Percentiles rank a stretch among this genome's conserved stretches.
These are phyloP conservation scores for Chlorodrepanis virens DNA, from an alignment of 2,113 vertebrate species.

Conservation along the genomic window DNA sequence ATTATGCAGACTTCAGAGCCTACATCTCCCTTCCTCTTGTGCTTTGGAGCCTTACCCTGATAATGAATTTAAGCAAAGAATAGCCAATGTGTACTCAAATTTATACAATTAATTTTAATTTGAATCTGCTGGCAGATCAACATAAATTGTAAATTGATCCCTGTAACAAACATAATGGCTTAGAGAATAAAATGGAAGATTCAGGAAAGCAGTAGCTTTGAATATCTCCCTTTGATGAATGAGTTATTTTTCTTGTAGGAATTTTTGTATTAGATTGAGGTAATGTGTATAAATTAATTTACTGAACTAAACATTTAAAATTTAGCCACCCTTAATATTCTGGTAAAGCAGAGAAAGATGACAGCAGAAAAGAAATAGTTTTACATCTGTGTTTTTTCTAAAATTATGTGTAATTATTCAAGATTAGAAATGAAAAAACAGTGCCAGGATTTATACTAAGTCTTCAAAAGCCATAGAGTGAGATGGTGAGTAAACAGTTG, in stretches of 20 bases:
- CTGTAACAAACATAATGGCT: not conserved
- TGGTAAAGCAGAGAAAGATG: not conserved
- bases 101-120: not conserved
- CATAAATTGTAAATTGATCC: not conserved
- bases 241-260: not conserved
- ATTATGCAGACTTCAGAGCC: not conserved
- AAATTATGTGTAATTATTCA: not conserved
- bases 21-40: not conserved
- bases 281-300: not conserved
- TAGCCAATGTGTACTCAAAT: not conserved
- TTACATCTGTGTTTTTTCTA: not conserved
- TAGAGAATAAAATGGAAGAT: not conserved
- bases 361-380: not conserved
- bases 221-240: not conserved
- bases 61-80: not conserved
- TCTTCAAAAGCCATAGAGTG: not conserved
- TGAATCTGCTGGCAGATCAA: not conserved
- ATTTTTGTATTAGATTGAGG: not conserved
- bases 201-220: not conserved
- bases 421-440: not conserved
- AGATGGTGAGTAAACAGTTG: not conserved
- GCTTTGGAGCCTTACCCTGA: not conserved
- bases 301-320: not conserved
- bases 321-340: not conserved
- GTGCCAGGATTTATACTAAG: not conserved